phyloP scores from a whole-genome alignment of 2,888 invertebrate genomes.

The Candidula unifasciata region DNA sequence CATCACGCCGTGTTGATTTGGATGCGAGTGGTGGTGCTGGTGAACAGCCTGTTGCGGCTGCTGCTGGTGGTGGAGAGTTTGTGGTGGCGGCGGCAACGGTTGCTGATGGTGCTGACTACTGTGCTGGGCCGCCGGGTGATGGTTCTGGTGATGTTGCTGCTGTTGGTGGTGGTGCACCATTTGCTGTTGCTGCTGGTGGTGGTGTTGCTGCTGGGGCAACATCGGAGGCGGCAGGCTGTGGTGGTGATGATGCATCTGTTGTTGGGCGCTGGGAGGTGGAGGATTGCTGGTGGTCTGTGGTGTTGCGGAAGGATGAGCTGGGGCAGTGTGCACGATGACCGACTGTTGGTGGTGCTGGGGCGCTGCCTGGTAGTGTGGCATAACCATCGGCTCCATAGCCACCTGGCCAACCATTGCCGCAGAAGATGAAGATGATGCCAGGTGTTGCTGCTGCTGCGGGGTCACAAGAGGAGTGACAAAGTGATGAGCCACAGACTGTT shows the following conservation, averaged over 20 bases:
- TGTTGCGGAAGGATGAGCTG: conserved; percentile 31
- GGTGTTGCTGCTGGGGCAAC: conserved; percentile 18
- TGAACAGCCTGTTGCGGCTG: conserved; percentile 25
- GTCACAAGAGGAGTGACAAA: conserved; percentile 39
- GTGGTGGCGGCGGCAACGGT: conserved; percentile 27
- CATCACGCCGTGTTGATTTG: background rate
- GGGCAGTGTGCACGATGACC: conserved; percentile 30
- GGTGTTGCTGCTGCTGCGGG: conserved; percentile 44
- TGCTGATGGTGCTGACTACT: conserved; percentile 25
- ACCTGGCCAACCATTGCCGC: conserved; percentile 24
- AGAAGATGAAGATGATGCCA: conserved; percentile 15
- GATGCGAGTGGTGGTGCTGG: conserved; percentile 30
- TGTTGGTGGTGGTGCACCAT: conserved; percentile 31
- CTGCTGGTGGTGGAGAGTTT: conserved; percentile 28
- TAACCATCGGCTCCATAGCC: conserved; percentile 13
- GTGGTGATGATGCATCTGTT: conserved; percentile 44
- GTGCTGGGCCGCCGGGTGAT: conserved; percentile 31
- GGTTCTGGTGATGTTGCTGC: conserved; percentile 40
- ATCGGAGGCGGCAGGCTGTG: conserved; percentile 24
- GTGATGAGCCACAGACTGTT: conserved; percentile 29
- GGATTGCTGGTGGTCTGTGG: conserved; percentile 41
- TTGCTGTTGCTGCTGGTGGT: conserved; percentile 38
- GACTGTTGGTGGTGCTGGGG: conserved; percentile 34
- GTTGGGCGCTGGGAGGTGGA: conserved; percentile 23
- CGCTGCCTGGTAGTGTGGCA: conserved; percentile 15